These are phyloP conservation scores for Lordiphosa fenestrarum DNA, from an alignment of 2,888 invertebrate species.

Conservation along the genomic window DNA sequence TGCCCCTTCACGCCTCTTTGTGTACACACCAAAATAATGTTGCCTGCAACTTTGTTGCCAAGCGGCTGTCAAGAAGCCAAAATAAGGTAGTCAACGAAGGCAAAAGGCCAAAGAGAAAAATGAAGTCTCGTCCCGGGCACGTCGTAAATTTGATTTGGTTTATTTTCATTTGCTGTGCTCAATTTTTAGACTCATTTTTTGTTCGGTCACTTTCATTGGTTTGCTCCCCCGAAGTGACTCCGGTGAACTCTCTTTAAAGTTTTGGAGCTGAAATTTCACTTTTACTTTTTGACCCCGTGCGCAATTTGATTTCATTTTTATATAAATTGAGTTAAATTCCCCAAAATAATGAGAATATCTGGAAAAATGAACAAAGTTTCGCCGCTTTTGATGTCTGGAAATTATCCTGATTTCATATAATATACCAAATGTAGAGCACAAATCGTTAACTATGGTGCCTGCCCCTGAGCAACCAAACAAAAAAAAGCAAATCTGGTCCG, in stretches of 20 bases:
- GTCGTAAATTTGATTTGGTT: constrained; percentile 76
- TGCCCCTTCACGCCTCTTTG: neutral
- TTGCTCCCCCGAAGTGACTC: constrained; percentile 18
- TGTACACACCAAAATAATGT: neutral
- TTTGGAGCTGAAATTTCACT: constrained; percentile 63
- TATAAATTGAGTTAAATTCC: constrained; percentile 13
- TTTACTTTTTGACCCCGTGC: constrained; percentile 50
- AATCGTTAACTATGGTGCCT: constrained; percentile 11
- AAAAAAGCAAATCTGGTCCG: constrained; percentile 20
- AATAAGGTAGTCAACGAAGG: neutral
- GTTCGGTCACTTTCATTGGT: constrained; percentile 37
- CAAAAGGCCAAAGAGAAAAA: constrained; percentile 22
- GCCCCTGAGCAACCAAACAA: neutral
- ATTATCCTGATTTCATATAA: constrained; percentile 11
- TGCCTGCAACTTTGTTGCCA: constrained; percentile 29
- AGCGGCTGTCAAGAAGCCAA: neutral
- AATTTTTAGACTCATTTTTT: constrained; percentile 24
- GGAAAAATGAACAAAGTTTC: neutral
- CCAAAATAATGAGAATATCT: constrained; percentile 1
- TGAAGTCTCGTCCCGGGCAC: constrained; percentile 47
- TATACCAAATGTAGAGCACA: constrained; percentile 52
- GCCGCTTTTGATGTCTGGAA: constrained; percentile 17
- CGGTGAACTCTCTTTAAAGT: constrained; percentile 4
- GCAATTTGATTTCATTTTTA: constrained; percentile 48
- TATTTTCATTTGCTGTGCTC: constrained; percentile 63